A percentile compares a stretch with the other conserved stretches of the same genome.
phyloP scores from a whole-genome alignment of 2,888 invertebrate genomes.

The Imbricaverruca yamaguchii region DNA sequence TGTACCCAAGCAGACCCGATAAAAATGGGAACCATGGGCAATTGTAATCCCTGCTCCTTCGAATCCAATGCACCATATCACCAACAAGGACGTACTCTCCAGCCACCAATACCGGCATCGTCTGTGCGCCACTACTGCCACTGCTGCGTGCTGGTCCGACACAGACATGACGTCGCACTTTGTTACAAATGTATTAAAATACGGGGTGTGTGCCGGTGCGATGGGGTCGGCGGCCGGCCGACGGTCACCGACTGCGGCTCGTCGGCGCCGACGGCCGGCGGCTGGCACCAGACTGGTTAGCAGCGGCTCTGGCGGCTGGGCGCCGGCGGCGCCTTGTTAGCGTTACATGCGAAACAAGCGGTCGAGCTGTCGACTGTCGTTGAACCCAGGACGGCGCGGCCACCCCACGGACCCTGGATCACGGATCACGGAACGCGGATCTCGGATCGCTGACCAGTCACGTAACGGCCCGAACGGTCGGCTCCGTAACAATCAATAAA shows the following conservation, averaged over 20 bases:
- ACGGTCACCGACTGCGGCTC: not conserved
- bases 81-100: too few species aligned
- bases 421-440: not conserved
- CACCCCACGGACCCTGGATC: not conserved
- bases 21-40: too few species aligned
- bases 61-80: too few species aligned
- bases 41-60: too few species aligned
- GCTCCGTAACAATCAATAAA: conserved; percentile 18
- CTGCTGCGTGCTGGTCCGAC: not conserved
- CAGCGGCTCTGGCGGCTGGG: not conserved
- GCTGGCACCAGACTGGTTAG: too few species aligned
- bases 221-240: not conserved
- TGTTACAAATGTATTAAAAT: conserved; percentile 21
- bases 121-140: too few species aligned
- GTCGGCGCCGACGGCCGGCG: not conserved
- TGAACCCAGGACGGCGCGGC: not conserved
- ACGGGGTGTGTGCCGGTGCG: not conserved
- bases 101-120: too few species aligned
- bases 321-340: not conserved
- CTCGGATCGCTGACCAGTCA: not conserved
- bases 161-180: not conserved
- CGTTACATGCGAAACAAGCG: not conserved
- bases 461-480: not conserved
- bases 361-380: not conserved
- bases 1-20: too few species aligned